phyloP scores from a whole-genome alignment of 1,140 invertebrate genomes.

The Rhizoglyphus robini region DNA sequence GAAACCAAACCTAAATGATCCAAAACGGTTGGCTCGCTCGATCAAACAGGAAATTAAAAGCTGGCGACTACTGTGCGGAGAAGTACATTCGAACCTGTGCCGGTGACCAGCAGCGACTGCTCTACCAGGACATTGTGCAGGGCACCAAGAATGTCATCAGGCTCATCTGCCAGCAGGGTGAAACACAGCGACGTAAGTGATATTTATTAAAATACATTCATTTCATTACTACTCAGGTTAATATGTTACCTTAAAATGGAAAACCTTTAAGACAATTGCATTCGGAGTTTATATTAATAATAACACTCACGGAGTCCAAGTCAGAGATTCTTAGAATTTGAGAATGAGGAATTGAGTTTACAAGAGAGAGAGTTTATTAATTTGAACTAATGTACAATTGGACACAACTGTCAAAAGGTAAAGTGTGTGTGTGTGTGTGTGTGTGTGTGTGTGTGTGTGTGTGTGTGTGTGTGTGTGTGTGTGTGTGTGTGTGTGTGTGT shows the following conservation, averaged over 20 bases:
- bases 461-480: background rate
- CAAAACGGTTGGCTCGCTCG: no score
- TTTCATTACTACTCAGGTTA: no score
- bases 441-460: background rate
- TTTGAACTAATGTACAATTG: no score
- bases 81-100: slow-evolving; percentile 23
- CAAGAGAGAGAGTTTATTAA: no score
- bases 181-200: slow-evolving; percentile 22
- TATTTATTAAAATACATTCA: background rate
- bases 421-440: background rate
- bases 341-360: no score
- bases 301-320: no score
- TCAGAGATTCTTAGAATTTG: no score
- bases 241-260: no score
- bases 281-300: no score
- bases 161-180: slow-evolving; percentile 23
- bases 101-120: slow-evolving; percentile 17
- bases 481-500: no score
- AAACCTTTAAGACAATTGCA: no score
- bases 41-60: slow-evolving; percentile 24
- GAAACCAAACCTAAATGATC: background rate
- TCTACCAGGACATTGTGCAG: slow-evolving; percentile 25
- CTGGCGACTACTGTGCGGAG: slow-evolving; percentile 25
- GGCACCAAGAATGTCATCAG: slow-evolving; percentile 25
- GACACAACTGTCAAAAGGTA: background rate